Percentiles rank a stretch among this genome's conserved stretches.
These are phyloP conservation scores for Pseudolaguvia tuberculata DNA, from an alignment of 2,113 vertebrate genomes.

Conservation along the genomic window DNA sequence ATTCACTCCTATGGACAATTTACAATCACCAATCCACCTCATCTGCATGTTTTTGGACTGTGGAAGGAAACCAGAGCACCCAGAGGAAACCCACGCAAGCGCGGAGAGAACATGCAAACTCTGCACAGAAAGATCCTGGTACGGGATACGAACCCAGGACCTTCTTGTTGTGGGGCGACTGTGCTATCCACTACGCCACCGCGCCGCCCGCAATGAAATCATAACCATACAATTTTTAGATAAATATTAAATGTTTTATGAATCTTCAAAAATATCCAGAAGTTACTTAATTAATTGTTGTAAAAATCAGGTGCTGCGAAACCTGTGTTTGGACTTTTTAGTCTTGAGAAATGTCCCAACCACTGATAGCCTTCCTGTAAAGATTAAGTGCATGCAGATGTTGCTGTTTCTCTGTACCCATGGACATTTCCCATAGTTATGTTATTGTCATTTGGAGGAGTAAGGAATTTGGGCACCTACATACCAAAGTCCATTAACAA, in stretches of 20 bases:
- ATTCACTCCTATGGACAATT: too few relatives aligned
- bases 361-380: neutral
- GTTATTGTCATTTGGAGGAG: conserved; percentile 34
- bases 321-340: conserved; percentile 7
- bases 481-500: conserved; percentile 28
- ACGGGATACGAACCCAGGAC: too few relatives aligned
- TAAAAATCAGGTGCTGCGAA: neutral
- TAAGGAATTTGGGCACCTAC: conserved; percentile 32
- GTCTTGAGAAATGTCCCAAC: conserved; percentile 2
- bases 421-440: conserved; percentile 31
- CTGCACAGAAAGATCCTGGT: too few relatives aligned
- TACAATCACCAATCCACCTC: too few relatives aligned
- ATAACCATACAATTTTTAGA: neutral
- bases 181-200: too few relatives aligned
- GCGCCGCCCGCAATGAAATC: too few relatives aligned
- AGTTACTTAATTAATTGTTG: neutral
- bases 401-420: conserved; percentile 29
- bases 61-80: too few relatives aligned
- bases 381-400: conserved; percentile 1
- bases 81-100: too few relatives aligned
- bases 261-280: conserved; percentile 7
- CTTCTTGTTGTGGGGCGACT: too few relatives aligned
- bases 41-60: too few relatives aligned
- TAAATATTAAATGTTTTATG: neutral
- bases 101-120: too few relatives aligned